Conservation (phyloP, 2,113 vertebrate species). For the Oxygymnocypris stewartii region DNA sequence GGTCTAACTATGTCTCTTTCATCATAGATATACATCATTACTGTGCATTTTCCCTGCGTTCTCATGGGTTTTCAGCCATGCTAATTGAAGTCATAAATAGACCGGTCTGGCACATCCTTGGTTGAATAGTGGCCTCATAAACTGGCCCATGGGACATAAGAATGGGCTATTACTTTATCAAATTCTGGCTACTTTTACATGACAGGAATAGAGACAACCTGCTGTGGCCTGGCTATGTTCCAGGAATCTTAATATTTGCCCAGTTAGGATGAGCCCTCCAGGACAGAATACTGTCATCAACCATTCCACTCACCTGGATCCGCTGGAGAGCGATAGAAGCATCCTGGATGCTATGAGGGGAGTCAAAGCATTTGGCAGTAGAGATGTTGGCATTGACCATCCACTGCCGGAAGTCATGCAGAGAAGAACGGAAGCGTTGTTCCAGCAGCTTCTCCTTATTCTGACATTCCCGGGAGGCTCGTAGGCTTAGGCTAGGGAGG, state of each 20-base stretch:
- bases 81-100: conserved; percentile 57
- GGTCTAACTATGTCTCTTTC: conserved; percentile 12
- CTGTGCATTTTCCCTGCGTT: conserved; percentile 1
- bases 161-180: conserved; percentile 46
- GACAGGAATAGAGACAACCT: conserved; percentile 30
- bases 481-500: conserved; percentile 84
- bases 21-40: conserved; percentile 38
- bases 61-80: conserved; percentile 28
- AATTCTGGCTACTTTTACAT: conserved; percentile 34
- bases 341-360: conserved; percentile 87
- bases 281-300: neutral
- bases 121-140: conserved; percentile 45
- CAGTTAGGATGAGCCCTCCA: neutral
- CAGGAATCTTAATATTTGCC: neutral
- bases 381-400: conserved; percentile 90
- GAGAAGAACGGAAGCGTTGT: conserved; percentile 85
- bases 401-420: conserved; percentile 96
- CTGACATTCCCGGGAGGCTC: conserved; percentile 91
- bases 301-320: conserved; percentile 83
- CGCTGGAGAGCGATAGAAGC: conserved; percentile 83
- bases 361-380: conserved; percentile 93
- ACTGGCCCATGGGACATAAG: conserved; percentile 52
- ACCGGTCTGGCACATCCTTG: conserved; percentile 49
- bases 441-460: conserved; percentile 94
- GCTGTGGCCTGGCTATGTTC: conserved; percentile 20